Base-by-base conservation (phyloP, 2,888 invertebrate genomes). In the Itoplectis maculator region DNA sequence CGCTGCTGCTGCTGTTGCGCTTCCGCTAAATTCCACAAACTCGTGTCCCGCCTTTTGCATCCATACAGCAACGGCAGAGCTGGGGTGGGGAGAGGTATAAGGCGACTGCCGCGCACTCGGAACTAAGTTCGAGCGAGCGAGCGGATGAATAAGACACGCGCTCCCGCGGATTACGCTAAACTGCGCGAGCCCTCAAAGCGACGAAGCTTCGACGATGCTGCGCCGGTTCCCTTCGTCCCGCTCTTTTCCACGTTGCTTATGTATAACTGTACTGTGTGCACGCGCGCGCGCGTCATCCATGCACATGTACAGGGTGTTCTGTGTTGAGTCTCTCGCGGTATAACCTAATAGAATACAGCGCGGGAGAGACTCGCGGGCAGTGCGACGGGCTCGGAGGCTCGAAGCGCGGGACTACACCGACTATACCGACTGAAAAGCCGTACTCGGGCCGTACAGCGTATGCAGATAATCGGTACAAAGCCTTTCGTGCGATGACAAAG, bases 391-490 rank as follows among this genome's bases (percentile, higher is more conserved):
- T 23, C 37, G 0, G 65, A 74, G 51, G 63, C 35, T 63, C 23
- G 72, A 23, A 56, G 69, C 76, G 68, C 49, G 63, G 79, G 84
- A 75, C 87, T 73, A 77, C 72, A 76, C 68, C 29, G 29, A 29
- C 29, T 29, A 61, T 56, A 83, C 79, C 51, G 82, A 80, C 83
- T 88, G 89, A 88, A 89, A 90, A 90, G 90, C 90, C 86, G 82
- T 85, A 85, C 86, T 87, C 83, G 81, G 85, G 29, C 29, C 29
- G 29, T 5, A 5, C 86, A 86, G 86, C 87, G 88, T 88, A 90
- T 90, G 89, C 89, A 89, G 90, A 90, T 90, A 90, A 91, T 90
- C 90, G 88, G 90, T 88, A 90, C 90, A 90, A 91, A 90, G 90
- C 90, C 89, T 89, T 89, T 90, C 89, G 88, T 90, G 86, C 86